These are phyloP conservation scores for Conistra vaccinii DNA, from an alignment of 2,888 invertebrate species.

Conservation along the genomic window DNA sequence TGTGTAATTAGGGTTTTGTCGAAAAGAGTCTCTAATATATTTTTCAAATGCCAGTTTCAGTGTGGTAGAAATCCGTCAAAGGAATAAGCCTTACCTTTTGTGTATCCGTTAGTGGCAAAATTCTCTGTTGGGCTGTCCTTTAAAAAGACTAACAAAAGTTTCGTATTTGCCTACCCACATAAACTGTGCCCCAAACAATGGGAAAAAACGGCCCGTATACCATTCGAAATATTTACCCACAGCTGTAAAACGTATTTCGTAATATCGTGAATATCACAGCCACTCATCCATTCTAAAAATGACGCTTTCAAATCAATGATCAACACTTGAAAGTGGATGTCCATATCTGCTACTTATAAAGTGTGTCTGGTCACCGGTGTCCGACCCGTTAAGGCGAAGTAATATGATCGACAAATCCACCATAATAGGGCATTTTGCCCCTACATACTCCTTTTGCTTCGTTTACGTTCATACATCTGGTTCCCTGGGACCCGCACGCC, in stretches of 20 bases:
- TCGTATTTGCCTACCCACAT: slow-evolving; percentile 42
- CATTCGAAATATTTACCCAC: background rate
- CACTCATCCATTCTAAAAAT: background rate
- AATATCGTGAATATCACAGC: background rate
- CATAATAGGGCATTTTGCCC: too few species aligned
- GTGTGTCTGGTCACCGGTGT: too few species aligned
- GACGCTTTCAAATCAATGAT: background rate
- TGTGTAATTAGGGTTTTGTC: background rate
- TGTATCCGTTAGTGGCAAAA: background rate
- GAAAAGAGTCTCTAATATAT: too few species aligned
- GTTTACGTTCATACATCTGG: background rate
- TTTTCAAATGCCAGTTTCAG: background rate
- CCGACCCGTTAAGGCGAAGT: too few species aligned
- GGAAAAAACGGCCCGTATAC: background rate
- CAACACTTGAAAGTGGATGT: background rate
- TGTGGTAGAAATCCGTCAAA: background rate
- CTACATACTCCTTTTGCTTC: background rate
- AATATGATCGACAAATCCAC: too few species aligned
- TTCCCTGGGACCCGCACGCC: too few species aligned
- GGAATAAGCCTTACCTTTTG: background rate
- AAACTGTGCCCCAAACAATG: slow-evolving; percentile 1
- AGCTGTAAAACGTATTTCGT: background rate
- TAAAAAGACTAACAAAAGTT: slow-evolving; percentile 10
- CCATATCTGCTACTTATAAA: background rate
- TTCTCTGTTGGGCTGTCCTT: background rate